Conservation (phyloP, 1,140 invertebrate species). For the Zelostemma sp. region DNA sequence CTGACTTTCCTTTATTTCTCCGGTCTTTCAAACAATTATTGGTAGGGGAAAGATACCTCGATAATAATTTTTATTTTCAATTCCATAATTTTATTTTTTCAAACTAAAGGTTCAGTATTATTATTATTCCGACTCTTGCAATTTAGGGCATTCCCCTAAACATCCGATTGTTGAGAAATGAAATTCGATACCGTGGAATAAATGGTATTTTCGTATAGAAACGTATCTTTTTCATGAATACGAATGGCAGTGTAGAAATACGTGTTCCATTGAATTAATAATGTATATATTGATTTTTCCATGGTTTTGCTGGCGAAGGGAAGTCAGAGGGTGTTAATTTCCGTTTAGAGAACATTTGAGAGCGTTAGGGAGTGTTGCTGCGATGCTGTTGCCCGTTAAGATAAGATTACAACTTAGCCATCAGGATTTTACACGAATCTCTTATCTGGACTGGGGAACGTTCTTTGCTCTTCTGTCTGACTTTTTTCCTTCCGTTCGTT, state of each 20-base stretch:
- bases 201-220: conserved; percentile 26
- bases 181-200: neutral
- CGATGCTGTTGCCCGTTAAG: conserved; percentile 35
- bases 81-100: too few relatives aligned
- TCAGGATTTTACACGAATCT: conserved; percentile 50
- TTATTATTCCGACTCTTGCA: too few relatives aligned
- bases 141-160: too few relatives aligned
- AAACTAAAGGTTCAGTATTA: too few relatives aligned
- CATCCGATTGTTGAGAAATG: neutral
- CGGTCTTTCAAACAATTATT: too few relatives aligned
- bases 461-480: conserved; percentile 23
- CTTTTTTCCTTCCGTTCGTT: conserved; percentile 15
- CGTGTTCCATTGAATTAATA: conserved; percentile 51
- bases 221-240: conserved; percentile 15
- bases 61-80: too few relatives aligned
- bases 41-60: too few relatives aligned
- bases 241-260: conserved; percentile 13
- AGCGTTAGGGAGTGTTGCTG: conserved; percentile 21
- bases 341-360: conserved; percentile 44
- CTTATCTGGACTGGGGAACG: conserved; percentile 31
- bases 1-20: too few relatives aligned
- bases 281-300: conserved; percentile 34
- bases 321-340: conserved; percentile 40
- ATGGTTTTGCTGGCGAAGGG: conserved; percentile 14
- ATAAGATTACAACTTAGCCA: conserved; percentile 67